Percentiles rank a stretch among this genome's conserved stretches.
Evolutionary conservation across 2,888 invertebrate species (phyloP).

Genomic region (Sthenelais limicola): DNA sequence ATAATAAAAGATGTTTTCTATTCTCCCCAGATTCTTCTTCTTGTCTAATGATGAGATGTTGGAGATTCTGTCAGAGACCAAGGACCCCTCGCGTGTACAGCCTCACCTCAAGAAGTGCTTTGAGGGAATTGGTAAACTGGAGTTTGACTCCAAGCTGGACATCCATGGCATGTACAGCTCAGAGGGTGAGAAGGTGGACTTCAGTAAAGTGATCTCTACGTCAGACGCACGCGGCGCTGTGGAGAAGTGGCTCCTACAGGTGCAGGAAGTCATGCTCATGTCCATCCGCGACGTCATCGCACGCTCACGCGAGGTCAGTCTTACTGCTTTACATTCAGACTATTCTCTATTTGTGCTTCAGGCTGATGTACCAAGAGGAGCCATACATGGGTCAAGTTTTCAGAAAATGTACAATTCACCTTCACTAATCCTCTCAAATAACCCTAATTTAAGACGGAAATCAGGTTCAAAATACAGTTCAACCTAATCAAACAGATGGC

Average conservation of each 20-base stretch:
- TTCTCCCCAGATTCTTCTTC: conserved; percentile 71
- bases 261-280: conserved; percentile 85
- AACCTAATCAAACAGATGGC: no score
- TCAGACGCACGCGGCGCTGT: conserved; percentile 84
- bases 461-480: no score
- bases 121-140: conserved; percentile 84
- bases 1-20: conserved; percentile 6
- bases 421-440: no score
- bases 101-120: conserved; percentile 73
- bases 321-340: no score
- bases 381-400: no score
- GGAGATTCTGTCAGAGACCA: conserved; percentile 73
- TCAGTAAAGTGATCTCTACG: conserved; percentile 85
- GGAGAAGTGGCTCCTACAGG: conserved; percentile 87
- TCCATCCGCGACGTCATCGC: conserved; percentile 80
- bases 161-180: conserved; percentile 91
- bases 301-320: conserved; percentile 74
- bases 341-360: no score
- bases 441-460: no score
- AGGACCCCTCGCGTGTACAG: conserved; percentile 72
- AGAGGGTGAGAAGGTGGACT: conserved; percentile 80
- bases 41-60: conserved; percentile 73
- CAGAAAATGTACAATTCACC: no score
- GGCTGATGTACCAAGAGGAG: no score
- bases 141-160: conserved; percentile 89